Base-by-base conservation (phyloP, 2,113 vertebrate genomes). In the Cynoglossus semilaevis region DNA sequence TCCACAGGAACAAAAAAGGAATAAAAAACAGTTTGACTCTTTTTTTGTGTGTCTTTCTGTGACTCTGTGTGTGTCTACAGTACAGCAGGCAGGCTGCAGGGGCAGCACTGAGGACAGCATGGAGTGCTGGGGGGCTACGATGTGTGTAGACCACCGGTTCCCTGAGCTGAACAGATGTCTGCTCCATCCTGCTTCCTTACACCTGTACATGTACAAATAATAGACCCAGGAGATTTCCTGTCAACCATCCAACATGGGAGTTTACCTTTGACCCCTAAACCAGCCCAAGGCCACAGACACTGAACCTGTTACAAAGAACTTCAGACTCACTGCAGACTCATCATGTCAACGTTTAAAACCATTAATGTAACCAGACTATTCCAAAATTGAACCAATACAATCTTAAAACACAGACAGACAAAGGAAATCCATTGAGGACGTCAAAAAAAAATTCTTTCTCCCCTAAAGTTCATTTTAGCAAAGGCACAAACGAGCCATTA, bases 171-270 rank as follows among this genome's bases (percentile, higher is more conserved):
- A 88, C 95, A 97, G 95, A 93, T 95, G 94, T 92, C 89, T 67
- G 80, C 42, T 70, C 84, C 94, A 91, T 92, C 94, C 93, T 92
- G 93, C 93, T 87, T 77, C 87, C 91, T 89, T 88, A 77, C 95
- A 95, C 93, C 94, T 96, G 94, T 87, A 89, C 82, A 81, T 84
- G 88, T 87, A 92, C 94, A 94, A 82, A 94, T 93, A 87, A 72
- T 94, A 92, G 90, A 90, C 92, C 91, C 93, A 0, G 0, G 86
- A 87, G 92, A 86, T 74, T 84, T 82, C 70, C 89, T 80, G 64
- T 87, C 87, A 50, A 1, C 85, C 79, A 88, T 91, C 91, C 93
- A 93, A 95, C 90, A 63, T 16, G 53, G n/a, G 22, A 29, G 22
- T 29, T 29, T 29, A 29, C 22, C 22, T 29, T 29, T 29, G 22